A percentile compares a stretch with the other conserved stretches of the same genome.
phyloP scores from a whole-genome alignment of 2,113 vertebrate genomes.

The Rutilus rutilus region DNA sequence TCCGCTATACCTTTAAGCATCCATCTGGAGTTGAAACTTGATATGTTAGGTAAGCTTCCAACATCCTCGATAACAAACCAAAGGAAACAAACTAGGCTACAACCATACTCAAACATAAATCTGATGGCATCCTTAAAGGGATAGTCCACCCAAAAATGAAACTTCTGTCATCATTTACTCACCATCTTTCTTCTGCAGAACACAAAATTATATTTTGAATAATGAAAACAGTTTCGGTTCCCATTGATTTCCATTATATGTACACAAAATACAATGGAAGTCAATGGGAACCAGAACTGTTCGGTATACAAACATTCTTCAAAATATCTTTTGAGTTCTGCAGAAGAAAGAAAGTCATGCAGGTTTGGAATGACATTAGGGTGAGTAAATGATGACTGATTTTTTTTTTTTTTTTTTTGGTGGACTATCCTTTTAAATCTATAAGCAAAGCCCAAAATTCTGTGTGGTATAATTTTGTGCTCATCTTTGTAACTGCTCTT shows the following conservation, averaged over 20 bases:
- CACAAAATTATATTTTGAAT: background rate
- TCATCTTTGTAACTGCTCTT: background rate
- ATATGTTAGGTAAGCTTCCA: background rate
- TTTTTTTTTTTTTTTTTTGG: background rate
- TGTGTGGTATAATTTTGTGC: background rate
- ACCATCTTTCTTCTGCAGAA: background rate
- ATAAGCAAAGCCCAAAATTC: background rate
- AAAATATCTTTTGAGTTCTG: background rate
- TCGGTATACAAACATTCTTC: background rate
- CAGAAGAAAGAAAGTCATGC: background rate
- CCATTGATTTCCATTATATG: background rate
- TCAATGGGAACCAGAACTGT: background rate
- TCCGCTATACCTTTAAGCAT: no score
- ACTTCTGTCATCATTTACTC: background rate
- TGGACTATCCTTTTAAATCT: background rate
- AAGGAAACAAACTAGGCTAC: background rate
- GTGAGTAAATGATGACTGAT: background rate
- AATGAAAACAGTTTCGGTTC: background rate
- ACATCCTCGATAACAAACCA: background rate
- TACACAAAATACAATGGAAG: background rate
- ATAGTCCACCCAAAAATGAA: background rate
- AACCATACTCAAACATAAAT: background rate
- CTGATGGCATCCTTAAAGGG: background rate
- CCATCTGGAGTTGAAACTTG: constrained; percentile 15
- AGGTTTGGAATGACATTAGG: background rate